Evolutionary conservation across 1,140 invertebrate species (phyloP), one percentile per base, ranked within the genome.

Genomic region (Drosophila insularis): DNA sequence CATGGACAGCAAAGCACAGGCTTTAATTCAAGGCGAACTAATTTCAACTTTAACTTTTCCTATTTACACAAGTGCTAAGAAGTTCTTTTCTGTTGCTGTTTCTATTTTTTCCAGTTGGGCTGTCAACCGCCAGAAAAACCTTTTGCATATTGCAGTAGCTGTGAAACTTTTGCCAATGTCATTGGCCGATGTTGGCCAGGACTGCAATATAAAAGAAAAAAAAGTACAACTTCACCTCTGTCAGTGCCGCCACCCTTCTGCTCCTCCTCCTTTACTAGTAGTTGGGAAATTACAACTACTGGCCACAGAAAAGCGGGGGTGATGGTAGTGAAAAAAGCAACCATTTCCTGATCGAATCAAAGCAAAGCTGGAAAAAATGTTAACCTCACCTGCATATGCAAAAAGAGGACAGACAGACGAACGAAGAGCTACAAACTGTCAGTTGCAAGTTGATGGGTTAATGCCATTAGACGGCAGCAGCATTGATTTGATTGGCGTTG

Each of bases 401-500:
- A 27, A 50, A 37, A 50, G 50, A 37, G 35, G 35, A 10, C 11
- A 13, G 11, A 37, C 35, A 11, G 11, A 37, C 35, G 4, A 11
- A 37, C 27, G 62, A 55, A 50, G 50, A 32, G 27, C 27, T 46
- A 46, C 50, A 59, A 62, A 64, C 78, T 75, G 79, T 77, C 76
- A 89, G 43, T 72, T 82, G 80, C 27, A 80, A 79, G 82, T 74
- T 89, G 84, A 89, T 80, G 85, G 84, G 80, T 84, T 89, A 89
- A 89, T 89, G 84, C 84, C 84, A 89, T 89, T 89, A 89, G 84
- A 72, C 84, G 73, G 84, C 19, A 50, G 84, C 19, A 50, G 43
- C 73, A 89, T 89, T 89, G 84, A 89, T 89, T 89, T 89, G 84
- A 89, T 89, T 89, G 84, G 84, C 84, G 84, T 84, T 89, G 84